Conservation (phyloP, 1,140 invertebrate species). For the Cydia fagiglandana region DNA sequence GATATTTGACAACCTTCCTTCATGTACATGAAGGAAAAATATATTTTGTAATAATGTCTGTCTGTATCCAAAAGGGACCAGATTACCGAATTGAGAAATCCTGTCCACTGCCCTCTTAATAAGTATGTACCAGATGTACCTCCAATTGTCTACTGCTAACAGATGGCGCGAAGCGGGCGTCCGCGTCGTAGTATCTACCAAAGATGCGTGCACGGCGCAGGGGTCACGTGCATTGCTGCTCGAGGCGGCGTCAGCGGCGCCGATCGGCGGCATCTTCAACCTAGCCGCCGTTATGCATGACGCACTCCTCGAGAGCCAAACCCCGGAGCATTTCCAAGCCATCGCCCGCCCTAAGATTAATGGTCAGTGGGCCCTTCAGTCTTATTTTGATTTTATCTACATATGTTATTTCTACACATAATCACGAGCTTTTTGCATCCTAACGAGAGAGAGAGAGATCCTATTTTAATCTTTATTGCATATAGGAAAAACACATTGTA, state of each 20-base stretch:
- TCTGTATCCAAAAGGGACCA: too few relatives aligned
- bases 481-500: too few relatives aligned
- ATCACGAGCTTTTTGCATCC: too few relatives aligned
- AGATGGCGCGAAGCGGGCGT: constrained; percentile 86
- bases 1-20: too few relatives aligned
- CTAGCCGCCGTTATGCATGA: constrained; percentile 84
- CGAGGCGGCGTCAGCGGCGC: constrained; percentile 84
- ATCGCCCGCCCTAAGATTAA: constrained; percentile 91
- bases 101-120: neutral
- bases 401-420: too few relatives aligned
- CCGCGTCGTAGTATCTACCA: constrained; percentile 86
- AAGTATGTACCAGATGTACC: too few relatives aligned
- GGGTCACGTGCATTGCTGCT: constrained; percentile 87
- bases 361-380: constrained; percentile 63
- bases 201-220: constrained; percentile 81
- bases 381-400: neutral
- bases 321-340: constrained; percentile 87
- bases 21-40: too few relatives aligned
- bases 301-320: constrained; percentile 93
- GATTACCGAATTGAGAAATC: too few relatives aligned
- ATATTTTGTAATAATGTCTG: too few relatives aligned
- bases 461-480: too few relatives aligned
- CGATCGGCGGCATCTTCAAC: constrained; percentile 91
- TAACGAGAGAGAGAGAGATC: too few relatives aligned
- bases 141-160: constrained; percentile 33